A percentile compares a stretch with the other conserved stretches of the same genome.
These are phyloP conservation scores for Plestiodon gilberti DNA, from an alignment of 2,113 vertebrate species.

Conservation along the genomic window DNA sequence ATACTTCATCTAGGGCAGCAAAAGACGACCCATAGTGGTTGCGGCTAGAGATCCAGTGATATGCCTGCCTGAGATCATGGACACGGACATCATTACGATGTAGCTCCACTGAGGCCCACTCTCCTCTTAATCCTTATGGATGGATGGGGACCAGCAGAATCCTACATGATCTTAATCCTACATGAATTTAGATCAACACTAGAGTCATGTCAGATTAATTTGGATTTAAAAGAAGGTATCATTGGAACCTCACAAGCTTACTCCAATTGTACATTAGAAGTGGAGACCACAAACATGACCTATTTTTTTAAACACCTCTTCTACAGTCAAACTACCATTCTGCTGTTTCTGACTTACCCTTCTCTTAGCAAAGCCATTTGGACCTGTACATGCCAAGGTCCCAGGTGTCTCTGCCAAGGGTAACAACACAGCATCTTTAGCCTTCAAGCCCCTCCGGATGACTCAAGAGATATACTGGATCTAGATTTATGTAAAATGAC, in stretches of 20 bases:
- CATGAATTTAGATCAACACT: fast-evolving
- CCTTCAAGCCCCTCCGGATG: neutral
- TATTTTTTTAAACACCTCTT: neutral
- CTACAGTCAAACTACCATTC: neutral
- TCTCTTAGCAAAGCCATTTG: neutral
- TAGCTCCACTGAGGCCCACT: fast-evolving
- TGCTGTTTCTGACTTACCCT: constrained; percentile 53
- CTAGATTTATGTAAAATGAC: neutral
- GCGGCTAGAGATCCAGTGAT: neutral
- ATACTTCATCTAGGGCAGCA: neutral
- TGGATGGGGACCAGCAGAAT: no score
- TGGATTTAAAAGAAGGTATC: neutral
- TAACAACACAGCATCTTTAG: no score
- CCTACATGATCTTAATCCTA: neutral
- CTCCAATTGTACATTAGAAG: constrained; percentile 17
- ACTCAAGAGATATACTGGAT: neutral
- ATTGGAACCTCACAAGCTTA: neutral
- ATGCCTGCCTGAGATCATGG: neutral
- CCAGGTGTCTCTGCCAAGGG: constrained; percentile 23
- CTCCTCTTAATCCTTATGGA: neutral
- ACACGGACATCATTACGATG: neutral
- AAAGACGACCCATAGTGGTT: neutral
- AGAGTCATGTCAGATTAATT: neutral
- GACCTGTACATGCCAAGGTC: neutral
- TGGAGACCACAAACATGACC: neutral